Percentiles rank a stretch among this genome's conserved stretches.
Evolutionary conservation across 1,140 invertebrate species (phyloP).

Genomic region (Bombus sylvicola): DNA sequence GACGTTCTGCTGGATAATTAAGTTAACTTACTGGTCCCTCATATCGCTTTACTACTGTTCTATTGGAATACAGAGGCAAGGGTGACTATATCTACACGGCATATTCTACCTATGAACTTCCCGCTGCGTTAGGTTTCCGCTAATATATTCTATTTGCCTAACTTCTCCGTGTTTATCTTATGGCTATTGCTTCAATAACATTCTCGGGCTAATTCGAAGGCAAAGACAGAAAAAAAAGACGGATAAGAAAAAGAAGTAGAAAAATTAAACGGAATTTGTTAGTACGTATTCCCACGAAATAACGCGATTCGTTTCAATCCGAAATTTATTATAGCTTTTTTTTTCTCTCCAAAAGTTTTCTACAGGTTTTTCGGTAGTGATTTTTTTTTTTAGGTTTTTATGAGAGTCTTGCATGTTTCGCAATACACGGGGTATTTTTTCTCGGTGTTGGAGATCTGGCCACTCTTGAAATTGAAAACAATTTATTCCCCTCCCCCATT

Average conservation of each 20-base stretch:
- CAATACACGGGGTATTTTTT: conserved; percentile 43
- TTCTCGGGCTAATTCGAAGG: conserved; percentile 8
- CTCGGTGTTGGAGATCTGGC: conserved; percentile 80
- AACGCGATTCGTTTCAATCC: neutral
- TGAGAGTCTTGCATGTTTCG: conserved; percentile 17
- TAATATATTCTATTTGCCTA: conserved; percentile 35
- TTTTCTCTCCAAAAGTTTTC: neutral
- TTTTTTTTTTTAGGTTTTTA: neutral
- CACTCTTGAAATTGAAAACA: conserved; percentile 73
- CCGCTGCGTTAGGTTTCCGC: conserved; percentile 25
- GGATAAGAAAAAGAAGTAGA: neutral
- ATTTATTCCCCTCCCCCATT: neutral
- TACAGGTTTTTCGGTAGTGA: neutral
- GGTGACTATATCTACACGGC: conserved; percentile 53
- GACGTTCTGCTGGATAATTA: conserved; percentile 32
- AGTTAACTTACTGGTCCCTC: conserved; percentile 15
- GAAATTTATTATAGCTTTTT: neutral
- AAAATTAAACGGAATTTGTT: neutral
- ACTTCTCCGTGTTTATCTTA: conserved; percentile 23
- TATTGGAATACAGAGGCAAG: conserved; percentile 41
- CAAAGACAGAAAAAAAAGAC: neutral
- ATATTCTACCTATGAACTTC: conserved; percentile 26
- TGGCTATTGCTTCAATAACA: conserved; percentile 26
- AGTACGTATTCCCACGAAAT: too few relatives aligned
- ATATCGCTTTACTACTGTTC: conserved; percentile 36